phyloP scores from a whole-genome alignment of 35 echinoderm and acorn worm genomes.

The Heliocidaris tuberculata region DNA sequence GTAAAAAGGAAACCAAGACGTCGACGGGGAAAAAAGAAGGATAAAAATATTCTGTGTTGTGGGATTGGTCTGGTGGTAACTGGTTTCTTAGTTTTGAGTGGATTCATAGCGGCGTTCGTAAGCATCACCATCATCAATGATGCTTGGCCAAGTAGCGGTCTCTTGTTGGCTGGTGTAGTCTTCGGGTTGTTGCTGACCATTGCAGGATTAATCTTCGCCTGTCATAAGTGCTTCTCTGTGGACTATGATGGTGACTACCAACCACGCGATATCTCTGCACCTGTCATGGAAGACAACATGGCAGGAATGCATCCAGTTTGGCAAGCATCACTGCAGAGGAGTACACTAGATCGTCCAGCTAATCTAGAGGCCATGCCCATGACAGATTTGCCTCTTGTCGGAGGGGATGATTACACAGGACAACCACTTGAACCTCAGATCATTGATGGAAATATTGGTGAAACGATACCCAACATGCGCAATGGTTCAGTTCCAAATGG shows the following conservation, averaged over 20 bases:
- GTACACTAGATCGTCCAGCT: not conserved
- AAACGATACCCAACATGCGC: not conserved
- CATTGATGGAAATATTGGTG: not conserved
- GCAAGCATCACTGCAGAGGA: not conserved
- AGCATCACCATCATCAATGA: not conserved
- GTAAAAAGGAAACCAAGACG: not conserved
- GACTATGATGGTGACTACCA: not conserved
- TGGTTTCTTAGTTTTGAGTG: not conserved
- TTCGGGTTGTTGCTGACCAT: not conserved
- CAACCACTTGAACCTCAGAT: not conserved
- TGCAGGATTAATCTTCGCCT: constrained; percentile 7
- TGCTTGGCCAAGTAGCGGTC: constrained; percentile 13
- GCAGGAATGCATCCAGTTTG: not conserved
- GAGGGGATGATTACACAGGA: not conserved
- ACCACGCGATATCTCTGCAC: not conserved
- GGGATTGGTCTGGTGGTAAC: not conserved
- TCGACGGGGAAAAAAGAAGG: not conserved
- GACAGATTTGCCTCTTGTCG: not conserved
- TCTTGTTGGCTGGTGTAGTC: not conserved
- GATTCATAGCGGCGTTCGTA: not conserved
- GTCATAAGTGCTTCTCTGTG: not conserved
- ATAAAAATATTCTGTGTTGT: not conserved
- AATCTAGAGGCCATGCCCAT: not conserved
- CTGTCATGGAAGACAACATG: not conserved
- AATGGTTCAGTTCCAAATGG: not conserved